Base-by-base conservation (phyloP, 2,888 invertebrate species). In the Chloromyia formosa region DNA sequence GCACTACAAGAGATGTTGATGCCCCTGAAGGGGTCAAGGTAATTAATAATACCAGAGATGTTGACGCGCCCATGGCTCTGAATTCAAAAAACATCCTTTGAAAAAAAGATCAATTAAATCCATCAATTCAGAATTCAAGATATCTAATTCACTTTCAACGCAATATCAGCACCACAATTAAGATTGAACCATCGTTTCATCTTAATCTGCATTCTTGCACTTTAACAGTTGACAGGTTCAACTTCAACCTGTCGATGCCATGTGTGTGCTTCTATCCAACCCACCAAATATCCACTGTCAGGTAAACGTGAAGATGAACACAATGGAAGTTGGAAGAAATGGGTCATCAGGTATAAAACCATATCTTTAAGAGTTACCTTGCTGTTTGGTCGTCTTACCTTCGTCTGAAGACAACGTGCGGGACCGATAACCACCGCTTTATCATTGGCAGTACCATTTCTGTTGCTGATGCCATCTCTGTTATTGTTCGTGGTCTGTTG, bases 271-370 rank as follows among this genome's bases (percentile, higher is more conserved):
- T 49, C 16, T 22, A 7, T 66, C 66, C 66, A 23, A 10, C 14
- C 1, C 9, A 18, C 45, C 49, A 22, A 22, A 22, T 45, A 22
- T n/a, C n/a, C n/a, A n/a, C 49, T 12, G 14, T 7, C 18, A 66
- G 66, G 66, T 66, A 35, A 23, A 14, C 27, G 54, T 54, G 23
- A 7, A 20, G 16, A 54, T 23, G 54, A 7, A 49, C 60, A 72
- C 27, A 42, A 18, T 22, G 54, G 27, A 27, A 35, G 54, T 64
- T 56, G 74, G 66, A 66, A 58, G 56, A 74, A 74, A 74, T 74
- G 74, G 74, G 74, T 74, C 74, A 74, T 54, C 68, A 74, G 66
- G 74, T 74, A 74, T 66, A 56, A 66, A 66, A 58, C 45, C 27
- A 74, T 66, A 54, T 58, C 60, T 66, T 40, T 22, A 45, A 54